Percentiles rank a stretch among this genome's conserved stretches.
Conservation (phyloP, 1,140 invertebrate genomes). For the Drosophila obscura region DNA sequence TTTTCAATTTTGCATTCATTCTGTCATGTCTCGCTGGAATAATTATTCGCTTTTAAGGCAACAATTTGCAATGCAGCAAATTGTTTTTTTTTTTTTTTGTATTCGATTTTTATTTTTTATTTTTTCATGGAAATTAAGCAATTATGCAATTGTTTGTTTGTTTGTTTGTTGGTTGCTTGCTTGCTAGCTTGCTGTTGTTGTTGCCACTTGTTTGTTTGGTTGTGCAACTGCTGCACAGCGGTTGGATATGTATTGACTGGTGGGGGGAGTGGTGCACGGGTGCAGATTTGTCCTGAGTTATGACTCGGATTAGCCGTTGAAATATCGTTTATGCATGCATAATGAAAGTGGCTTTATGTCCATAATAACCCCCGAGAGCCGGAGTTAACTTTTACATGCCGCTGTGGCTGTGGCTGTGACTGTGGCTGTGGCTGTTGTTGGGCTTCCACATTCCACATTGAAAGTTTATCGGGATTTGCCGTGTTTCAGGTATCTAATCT, state of each 20-base stretch:
- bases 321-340: conserved; percentile 60
- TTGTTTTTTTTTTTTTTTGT: conserved; percentile 15
- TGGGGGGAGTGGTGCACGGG: neutral
- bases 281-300: conserved; percentile 37
- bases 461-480: conserved; percentile 51
- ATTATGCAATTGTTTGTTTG: conserved; percentile 54
- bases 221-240: conserved; percentile 18
- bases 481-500: conserved; percentile 39
- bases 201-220: conserved; percentile 9
- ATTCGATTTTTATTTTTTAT: conserved; percentile 28
- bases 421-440: conserved; percentile 5
- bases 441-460: neutral
- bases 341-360: conserved; percentile 50
- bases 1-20: conserved; percentile 26
- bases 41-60: conserved; percentile 46
- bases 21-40: conserved; percentile 39
- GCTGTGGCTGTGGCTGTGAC: neutral
- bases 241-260: neutral
- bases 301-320: conserved; percentile 48
- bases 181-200: neutral
- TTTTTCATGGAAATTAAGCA: conserved; percentile 53
- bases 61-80: conserved; percentile 43
- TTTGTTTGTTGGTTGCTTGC: conserved; percentile 31
- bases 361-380: conserved; percentile 43
- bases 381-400: conserved; percentile 43